Conservation (phyloP, 2,113 vertebrate genomes). For the Takifugu bimaculatus region DNA sequence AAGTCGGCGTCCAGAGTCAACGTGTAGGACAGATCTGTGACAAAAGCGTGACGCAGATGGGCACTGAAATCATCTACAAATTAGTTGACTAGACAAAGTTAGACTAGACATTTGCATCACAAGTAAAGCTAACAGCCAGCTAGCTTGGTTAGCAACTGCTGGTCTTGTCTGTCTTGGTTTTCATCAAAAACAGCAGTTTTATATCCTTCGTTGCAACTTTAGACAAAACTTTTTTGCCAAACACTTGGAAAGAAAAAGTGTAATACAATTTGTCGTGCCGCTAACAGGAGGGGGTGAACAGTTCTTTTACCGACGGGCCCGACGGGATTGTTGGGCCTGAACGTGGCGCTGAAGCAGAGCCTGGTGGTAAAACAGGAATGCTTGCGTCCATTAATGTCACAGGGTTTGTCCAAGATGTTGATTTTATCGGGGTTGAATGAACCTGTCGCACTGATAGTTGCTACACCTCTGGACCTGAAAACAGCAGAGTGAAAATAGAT, state of each 20-base stretch:
- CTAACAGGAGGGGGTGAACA: background rate
- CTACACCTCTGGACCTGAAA: conserved; percentile 86
- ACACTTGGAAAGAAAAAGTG: too few species aligned
- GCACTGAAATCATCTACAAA: too few species aligned
- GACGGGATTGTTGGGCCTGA: conserved; percentile 76
- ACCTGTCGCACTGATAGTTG: conserved; percentile 73
- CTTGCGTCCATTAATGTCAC: conserved; percentile 70
- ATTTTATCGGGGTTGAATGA: conserved; percentile 85
- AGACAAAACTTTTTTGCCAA: too few species aligned
- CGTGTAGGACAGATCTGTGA: conserved; percentile 78
- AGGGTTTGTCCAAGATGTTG: conserved; percentile 80
- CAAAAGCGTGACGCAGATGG: background rate
- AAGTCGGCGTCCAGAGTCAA: conserved; percentile 85
- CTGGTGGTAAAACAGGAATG: conserved; percentile 60
- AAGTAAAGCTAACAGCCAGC: too few species aligned
- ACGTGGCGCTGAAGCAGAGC: conserved; percentile 81
- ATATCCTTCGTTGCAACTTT: too few species aligned
- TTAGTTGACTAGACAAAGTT: too few species aligned
- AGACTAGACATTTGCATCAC: too few species aligned
- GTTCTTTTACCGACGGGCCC: conserved; percentile 78
- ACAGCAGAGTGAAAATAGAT: conserved; percentile 16
- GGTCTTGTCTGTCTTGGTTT: too few species aligned
- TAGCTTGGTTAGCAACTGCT: too few species aligned
- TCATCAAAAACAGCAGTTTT: too few species aligned
- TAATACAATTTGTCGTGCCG: too few species aligned